Base-by-base conservation (phyloP, 2,888 invertebrate species). In the Zhengitettix transpicula region DNA sequence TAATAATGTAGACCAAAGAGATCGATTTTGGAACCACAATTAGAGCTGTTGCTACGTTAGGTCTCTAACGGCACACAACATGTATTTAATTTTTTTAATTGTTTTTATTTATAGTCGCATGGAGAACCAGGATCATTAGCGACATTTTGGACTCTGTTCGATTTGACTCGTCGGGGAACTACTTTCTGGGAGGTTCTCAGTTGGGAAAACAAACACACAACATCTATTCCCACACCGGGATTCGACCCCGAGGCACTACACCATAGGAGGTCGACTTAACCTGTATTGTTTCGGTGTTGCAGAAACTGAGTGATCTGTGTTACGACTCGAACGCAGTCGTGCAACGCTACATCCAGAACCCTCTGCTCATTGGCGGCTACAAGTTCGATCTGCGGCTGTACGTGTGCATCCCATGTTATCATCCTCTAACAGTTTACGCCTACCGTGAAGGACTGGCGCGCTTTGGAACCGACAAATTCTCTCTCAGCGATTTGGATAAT, bases 311-410 rank as follows among this genome's bases (percentile, higher is more conserved):
- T 64, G 87, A 87, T 65, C 77, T 88, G 69, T 83, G 81, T 11
- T 90, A 89, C 71, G 86, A 88, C 64, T 82, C 81, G 60, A 83
- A 84, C 58, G 85, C 89, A 2, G 85, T 91, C 47, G 89, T 89
- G 9, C 90, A 90, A 72, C 77, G 83, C 63, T 89, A 89, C 72
- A 85, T 89, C 16, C 84, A 85, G 68, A 81, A 84, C 65, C 89
- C 89, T 0, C 74, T 87, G 58, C 76, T 88, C 14, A 84, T 93
- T 65, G 92, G 89, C 1, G 91, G 89, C 1, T 90, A 92, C 75
- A 95, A 95, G 75, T 95, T 94, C 75, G 95, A 95, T 74, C 78
- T 95, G 47, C 78, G 95, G 41, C 75, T 95, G 28, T 95, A 95
- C 74, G 92, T 92, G 11, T 89, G 90, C 69, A 86, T 95, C 57